phyloP scores from a whole-genome alignment of 2,113 vertebrate species.

The Tupaia tana region DNA sequence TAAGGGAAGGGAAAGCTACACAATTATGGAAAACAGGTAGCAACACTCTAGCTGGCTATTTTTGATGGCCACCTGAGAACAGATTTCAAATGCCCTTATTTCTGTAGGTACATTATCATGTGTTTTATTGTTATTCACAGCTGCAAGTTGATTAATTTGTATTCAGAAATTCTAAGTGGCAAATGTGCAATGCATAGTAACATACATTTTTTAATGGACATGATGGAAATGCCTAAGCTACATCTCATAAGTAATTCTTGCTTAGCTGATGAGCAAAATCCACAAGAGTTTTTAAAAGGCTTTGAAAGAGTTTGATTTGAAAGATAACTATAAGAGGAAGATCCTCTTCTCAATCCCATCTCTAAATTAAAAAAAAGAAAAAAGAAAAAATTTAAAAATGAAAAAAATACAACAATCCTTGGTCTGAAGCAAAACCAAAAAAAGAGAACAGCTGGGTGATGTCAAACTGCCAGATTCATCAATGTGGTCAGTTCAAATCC shows the following conservation, averaged over 20 bases:
- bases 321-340: neutral
- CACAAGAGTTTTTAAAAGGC: neutral
- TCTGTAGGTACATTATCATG: slow-evolving; percentile 67
- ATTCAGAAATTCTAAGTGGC: slow-evolving; percentile 77
- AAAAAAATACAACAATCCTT: neutral
- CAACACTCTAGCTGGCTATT: slow-evolving; percentile 39
- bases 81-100: slow-evolving; percentile 47
- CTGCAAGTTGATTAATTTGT: slow-evolving; percentile 70
- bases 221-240: slow-evolving; percentile 64
- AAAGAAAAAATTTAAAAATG: neutral
- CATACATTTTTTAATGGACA: slow-evolving; percentile 33
- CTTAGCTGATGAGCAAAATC: slow-evolving; percentile 75
- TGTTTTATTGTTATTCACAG: slow-evolving; percentile 66
- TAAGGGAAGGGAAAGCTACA: slow-evolving; percentile 59
- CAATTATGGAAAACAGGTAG: slow-evolving; percentile 58
- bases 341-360: neutral
- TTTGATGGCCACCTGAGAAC: slow-evolving; percentile 46
- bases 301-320: slow-evolving; percentile 3
- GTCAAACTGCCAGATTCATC: neutral
- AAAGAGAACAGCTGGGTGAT: neutral
- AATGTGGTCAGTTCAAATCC: neutral
- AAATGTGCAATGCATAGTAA: slow-evolving; percentile 69
- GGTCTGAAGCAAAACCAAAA: slow-evolving; percentile 1
- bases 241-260: slow-evolving; percentile 72
- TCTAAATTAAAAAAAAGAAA: neutral